Conservation (phyloP, 1,140 invertebrate genomes). For the Triops longicaudatus region DNA sequence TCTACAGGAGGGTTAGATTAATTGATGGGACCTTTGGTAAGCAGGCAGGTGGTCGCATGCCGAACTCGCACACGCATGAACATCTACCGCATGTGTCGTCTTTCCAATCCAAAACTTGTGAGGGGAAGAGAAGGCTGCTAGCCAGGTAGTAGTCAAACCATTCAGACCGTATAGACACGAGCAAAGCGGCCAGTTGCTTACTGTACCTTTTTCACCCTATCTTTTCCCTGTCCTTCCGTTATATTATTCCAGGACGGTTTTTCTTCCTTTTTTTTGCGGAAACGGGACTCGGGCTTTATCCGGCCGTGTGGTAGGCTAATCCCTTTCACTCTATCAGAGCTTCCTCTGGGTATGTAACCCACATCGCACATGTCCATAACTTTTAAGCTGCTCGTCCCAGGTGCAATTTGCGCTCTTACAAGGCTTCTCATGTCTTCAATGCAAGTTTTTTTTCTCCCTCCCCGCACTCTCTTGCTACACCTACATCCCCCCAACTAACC, state of each 20-base stretch:
- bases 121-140: too few species aligned
- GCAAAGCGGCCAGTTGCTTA: background rate
- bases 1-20: background rate
- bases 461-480: background rate
- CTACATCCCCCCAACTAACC: background rate
- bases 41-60: constrained; percentile 13
- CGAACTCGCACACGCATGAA: constrained; percentile 5
- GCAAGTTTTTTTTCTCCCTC: too few species aligned
- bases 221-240: background rate
- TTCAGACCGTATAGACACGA: too few species aligned
- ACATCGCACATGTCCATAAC: background rate
- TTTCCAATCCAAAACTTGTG: background rate
- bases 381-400: background rate
- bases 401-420: background rate
- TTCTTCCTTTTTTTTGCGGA: background rate
- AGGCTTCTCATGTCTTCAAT: background rate
- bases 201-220: background rate
- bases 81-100: background rate
- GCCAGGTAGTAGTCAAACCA: too few species aligned
- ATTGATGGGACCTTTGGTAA: constrained; percentile 12
- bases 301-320: background rate
- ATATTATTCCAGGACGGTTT: background rate
- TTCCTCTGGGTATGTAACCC: background rate
- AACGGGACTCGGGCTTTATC: background rate
- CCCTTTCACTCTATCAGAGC: background rate